A percentile compares a stretch with the other conserved stretches of the same genome.
These are phyloP conservation scores for Hydropotes inermis DNA, from an alignment of 2,113 vertebrate genomes.

Conservation along the genomic window DNA sequence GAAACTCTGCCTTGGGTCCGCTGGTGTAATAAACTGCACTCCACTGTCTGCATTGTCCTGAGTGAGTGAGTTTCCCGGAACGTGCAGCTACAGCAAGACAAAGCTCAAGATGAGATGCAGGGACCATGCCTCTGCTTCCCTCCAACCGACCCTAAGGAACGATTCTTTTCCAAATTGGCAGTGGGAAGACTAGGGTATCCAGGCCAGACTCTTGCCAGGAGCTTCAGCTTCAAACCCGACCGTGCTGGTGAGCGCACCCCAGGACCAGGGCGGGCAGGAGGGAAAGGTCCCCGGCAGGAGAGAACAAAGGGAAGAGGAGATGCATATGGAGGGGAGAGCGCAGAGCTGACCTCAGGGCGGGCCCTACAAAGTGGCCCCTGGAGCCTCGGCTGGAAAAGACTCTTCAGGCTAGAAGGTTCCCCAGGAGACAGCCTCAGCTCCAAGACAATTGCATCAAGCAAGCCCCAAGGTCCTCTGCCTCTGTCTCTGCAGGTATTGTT, in stretches of 20 bases:
- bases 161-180: background rate
- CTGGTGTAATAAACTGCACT: too few species aligned
- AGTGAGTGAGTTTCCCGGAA: too few species aligned
- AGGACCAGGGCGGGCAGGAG: background rate
- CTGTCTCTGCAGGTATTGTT: background rate
- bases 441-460: background rate
- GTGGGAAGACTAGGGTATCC: background rate
- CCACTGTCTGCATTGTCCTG: too few species aligned
- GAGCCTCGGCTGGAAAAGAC: background rate
- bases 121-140: fast-evolving
- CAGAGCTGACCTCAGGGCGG: background rate
- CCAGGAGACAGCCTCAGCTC: background rate
- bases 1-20: too few species aligned
- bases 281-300: too few species aligned
- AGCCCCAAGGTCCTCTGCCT: background rate
- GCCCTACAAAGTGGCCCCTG: background rate
- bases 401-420: fast-evolving
- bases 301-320: fast-evolving
- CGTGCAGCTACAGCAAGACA: too few species aligned
- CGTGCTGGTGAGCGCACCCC: background rate
- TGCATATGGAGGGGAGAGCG: fast-evolving
- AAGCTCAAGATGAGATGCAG: background rate
- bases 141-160: background rate
- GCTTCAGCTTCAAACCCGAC: background rate
- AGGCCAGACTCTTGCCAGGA: too few species aligned